Evolutionary conservation across 1,140 invertebrate species (phyloP), one percentile per base, ranked within the genome.

Genomic region (Phymorhynchus buccinoides): DNA sequence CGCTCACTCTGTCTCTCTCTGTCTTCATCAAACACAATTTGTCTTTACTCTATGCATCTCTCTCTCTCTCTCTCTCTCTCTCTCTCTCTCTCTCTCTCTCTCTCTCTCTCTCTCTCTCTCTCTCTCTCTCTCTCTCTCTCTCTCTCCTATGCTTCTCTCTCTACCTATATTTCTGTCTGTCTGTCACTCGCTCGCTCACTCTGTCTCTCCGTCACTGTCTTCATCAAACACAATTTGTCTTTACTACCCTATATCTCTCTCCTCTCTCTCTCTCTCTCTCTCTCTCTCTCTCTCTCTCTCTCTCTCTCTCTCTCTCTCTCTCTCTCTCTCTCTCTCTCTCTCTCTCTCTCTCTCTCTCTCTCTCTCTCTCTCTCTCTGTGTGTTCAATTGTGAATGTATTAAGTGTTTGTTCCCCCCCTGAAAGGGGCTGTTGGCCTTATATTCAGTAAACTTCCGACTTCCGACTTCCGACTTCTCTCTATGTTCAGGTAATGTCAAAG

Each of bases 91-190:
- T 37, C 71, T 32, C n/a, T 32, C 71, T 73, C n/a, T 73, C 71
- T 73, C 35, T 77, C 35, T 41, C 16, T 37, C n/a, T 2, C 41
- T 42, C n/a, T 18, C 35, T 18, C 41, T 18, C 73, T n/a, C 12
- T n/a, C 41, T 41, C 35, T 18, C 35, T 77, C 35, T 77, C 41
- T 77, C 41, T 77, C 73, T 66, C 62, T 66, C 62, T 66, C 62
- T 66, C 62, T 66, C 62, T 66, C 27, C n/a, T 27, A 4, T 27
- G 18, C 35, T 42, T 18, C 73, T 77, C n/a, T 41, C n/a, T 77
- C 39, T 37, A 18, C 18, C 35, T 77, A 14, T 42, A 7, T 42
- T 35, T 77, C 41, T 77, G 12, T 41, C 35, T 37, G 12, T 77
- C 16, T 77, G 18, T 37, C 73, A 16, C 41, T 77, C 41, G 35